These are phyloP conservation scores for Torymus tubicola DNA, from an alignment of 2,888 invertebrate genomes.

Conservation along the genomic window DNA sequence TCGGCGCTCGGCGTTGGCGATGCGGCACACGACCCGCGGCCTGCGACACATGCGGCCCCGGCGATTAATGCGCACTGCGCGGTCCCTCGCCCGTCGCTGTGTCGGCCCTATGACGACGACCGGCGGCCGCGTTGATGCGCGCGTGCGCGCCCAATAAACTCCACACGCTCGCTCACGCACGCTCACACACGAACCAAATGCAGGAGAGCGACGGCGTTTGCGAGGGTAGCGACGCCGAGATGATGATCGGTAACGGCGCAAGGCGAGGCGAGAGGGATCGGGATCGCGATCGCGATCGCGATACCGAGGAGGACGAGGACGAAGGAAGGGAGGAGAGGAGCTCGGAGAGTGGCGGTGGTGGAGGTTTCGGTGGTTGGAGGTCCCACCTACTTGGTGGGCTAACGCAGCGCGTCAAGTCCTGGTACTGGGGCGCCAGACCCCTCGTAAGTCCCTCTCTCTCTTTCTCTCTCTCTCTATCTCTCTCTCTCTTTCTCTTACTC, in stretches of 20 bases:
- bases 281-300: slow-evolving; percentile 74
- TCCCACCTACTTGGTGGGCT: slow-evolving; percentile 93
- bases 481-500: slow-evolving; percentile 39
- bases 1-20: slow-evolving; percentile 1
- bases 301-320: slow-evolving; percentile 74
- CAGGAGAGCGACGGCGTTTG: slow-evolving; percentile 75
- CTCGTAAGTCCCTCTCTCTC: slow-evolving; percentile 86
- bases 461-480: slow-evolving; percentile 49
- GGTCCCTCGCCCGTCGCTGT: neutral
- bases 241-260: slow-evolving; percentile 75
- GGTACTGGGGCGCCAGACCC: slow-evolving; percentile 96
- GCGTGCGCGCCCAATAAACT: slow-evolving; percentile 5
- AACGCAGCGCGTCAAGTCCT: slow-evolving; percentile 97
- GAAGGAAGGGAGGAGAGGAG: slow-evolving; percentile 75
- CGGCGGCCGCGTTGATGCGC: neutral
- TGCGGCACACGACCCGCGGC: slow-evolving; percentile 1
- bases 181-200: neutral
- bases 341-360: slow-evolving; percentile 76
- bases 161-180: slow-evolving; percentile 3
- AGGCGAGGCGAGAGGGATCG: slow-evolving; percentile 71
- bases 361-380: slow-evolving; percentile 88
- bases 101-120: neutral
- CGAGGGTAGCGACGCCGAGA: slow-evolving; percentile 76
- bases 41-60: neutral
- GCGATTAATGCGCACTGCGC: neutral